Conservation (phyloP, 2,113 vertebrate genomes). For the Chinchilla lanigera region DNA sequence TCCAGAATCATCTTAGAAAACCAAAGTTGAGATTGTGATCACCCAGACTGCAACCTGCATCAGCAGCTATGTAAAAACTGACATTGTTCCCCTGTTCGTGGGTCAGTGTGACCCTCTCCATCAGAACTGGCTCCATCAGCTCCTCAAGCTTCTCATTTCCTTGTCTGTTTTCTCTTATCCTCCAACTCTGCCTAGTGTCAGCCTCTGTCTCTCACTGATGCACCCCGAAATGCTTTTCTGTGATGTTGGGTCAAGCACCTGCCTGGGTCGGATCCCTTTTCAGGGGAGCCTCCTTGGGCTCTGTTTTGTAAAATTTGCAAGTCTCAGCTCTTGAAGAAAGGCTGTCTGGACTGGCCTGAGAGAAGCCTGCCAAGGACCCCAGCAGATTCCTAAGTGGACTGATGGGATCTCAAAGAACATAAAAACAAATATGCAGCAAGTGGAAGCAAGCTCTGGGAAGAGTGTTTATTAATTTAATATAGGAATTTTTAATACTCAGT, state of each 20-base stretch:
- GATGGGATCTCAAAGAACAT: neutral
- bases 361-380: neutral
- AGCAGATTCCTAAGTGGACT: accelerated
- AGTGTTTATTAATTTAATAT: neutral
- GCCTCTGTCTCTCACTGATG: neutral
- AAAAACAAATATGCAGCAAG: neutral
- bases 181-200: neutral
- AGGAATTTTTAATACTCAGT: neutral
- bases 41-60: neutral
- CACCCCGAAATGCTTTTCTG: neutral
- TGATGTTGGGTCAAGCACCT: neutral
- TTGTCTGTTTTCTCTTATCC: neutral
- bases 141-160: neutral
- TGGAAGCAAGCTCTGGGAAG: neutral
- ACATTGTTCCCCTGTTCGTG: neutral
- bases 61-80: neutral
- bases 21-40: neutral
- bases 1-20: neutral
- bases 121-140: neutral
- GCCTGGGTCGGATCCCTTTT: neutral
- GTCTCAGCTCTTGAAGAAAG: neutral
- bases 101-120: neutral
- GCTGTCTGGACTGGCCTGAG: neutral
- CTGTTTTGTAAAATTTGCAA: neutral
- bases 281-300: neutral